Base-by-base conservation (phyloP, 92 coral and sea anemone genomes). In the Palythoa heliodiscus region DNA sequence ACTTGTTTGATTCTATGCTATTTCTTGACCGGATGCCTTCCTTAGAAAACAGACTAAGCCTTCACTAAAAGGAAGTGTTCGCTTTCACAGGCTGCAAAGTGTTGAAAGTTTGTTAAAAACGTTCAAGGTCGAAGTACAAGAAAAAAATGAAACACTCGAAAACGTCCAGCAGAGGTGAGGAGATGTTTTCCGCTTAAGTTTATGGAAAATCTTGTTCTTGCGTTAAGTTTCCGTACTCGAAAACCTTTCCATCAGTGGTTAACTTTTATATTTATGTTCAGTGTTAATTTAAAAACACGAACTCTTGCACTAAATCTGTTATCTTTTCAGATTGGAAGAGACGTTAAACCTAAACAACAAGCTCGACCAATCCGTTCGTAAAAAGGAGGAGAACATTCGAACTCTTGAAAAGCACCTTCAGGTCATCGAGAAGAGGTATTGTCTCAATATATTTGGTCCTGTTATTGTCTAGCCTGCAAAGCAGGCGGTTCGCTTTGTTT, bases 331-430 rank as follows among this genome's bases (percentile, higher is more conserved):
- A 82, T 64, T 93, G 85, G 98, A 93, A 57, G 98, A 93, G 73
- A 93, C 95, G 35, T 78, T 93, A 24, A 93, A 93, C 40, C 85
- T 93, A 14, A 93, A 93, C 87, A 92, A 88, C 81, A 93, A 90
- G 77, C 93, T 93, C 52, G 98, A 93, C 77, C 95, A 93, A 72
- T 93, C 98, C 13, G 98, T 93, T 19, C 95, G 98, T 2, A 93
- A 92, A 86, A 93, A 93, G 67, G 98, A 93, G 77, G 98, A 93
- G 53, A 90, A 87, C 76, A 90, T 92, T 47, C 86, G 98, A 11
- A 93, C 91, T 11, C 83, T 93, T 75, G 98, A 93, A 84, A 92
- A 90, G 60, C 86, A 95, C 24, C 86, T 93, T 70, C 98, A 89
- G 69, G 69, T 84, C 61, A 92, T 90, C 78, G 98, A 94, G 75